Evolutionary conservation across 2,113 vertebrate genomes (phyloP), one percentile per base, ranked within the genome.

Genomic region (Callorhinus ursinus): DNA sequence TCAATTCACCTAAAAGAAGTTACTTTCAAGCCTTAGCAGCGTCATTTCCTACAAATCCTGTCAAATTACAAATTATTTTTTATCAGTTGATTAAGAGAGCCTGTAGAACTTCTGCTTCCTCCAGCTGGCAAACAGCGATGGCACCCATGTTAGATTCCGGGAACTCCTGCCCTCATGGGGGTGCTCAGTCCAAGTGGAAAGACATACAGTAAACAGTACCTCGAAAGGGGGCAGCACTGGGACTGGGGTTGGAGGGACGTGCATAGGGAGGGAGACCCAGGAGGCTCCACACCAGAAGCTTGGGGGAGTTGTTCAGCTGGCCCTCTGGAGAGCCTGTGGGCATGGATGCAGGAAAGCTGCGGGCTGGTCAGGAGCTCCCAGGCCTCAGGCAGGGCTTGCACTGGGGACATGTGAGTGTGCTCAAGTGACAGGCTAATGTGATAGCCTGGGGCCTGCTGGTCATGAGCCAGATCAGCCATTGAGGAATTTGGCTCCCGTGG

Each of bases 1-100:
- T 88, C 93, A 83, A 69, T 49, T 85, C 86, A 92, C 93, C 69
- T 94, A 87, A 94, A 74, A 87, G 59, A 90, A 90, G 28, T 82
- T 59, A 51, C 67, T 76, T 82, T 72, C 79, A 36, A 89, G 53
- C 39, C 22, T 94, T 86, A 65, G 36, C 26, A 94, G 39, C 33
- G 59, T 88, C 36, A 71, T 95, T 94, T 81, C 88, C 82, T 94
- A 65, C 18, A 90, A 74, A 85, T 22, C n/a, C 90, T 84, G 49
- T 69, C 80, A 85, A 87, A 90, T 90, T 93, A 76, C 18, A 69
- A 57, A 42, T 88, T 80, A 57, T 65, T 91, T 96, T 82, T 76
- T 15, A 1, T 83, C 88, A 63, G 2, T 86, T 86, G 83, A 53
- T 95, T 96, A 55, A 94, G 93, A 69, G 8, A 85, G 13, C 26